Base-by-base conservation (phyloP, 2,797 vertebrate species). In the Siniperca obscura region DNA sequence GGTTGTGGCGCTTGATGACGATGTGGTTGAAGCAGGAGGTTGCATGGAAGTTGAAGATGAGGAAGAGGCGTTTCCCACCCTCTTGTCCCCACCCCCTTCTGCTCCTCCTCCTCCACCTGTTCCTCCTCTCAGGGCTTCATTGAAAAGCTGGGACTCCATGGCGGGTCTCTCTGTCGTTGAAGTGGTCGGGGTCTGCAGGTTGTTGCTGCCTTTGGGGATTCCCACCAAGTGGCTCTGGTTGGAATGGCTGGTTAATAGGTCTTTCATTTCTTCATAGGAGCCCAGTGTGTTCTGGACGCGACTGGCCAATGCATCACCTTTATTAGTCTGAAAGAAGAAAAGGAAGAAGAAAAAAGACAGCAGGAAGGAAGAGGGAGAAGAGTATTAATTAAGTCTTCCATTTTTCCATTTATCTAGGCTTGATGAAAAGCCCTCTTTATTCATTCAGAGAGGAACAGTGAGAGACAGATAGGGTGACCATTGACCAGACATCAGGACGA, bases 211-310 rank as follows among this genome's bases (percentile, higher is more conserved):
- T 90, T 98, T 98, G 89, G 97, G 97, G 90, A 99, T 98, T 86
- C 98, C 98, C 88, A 99, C 98, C 85, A 99, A 95, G 87, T 99
- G 98, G 90, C 97, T 98, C 94, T 98, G 97, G 92, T 97, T 98
- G 72, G 97, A 97, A 85, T 98, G 97, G 93, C 96, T 98, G 82
- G 97, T 98, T 92, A 98, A 86, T 76, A 98, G 94, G 90, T 98
- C 97, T 90, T 98, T 98, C 97, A 98, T 98, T 92, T 98, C 97
- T 84, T 98, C 98, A 13, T 98, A 98, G 90, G 97, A 98, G 88
- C 97, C 97, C 94, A 98, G 82, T 0, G 97, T 98, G 92, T 97
- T 98, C 95, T 98, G 97, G 87, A 98, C 97, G 56, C 97, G 96
- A 90, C 95, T 98, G 86, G 98, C 97, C 94, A 98, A 95, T 17